phyloP scores from a whole-genome alignment of 2,888 invertebrate genomes.

The Coenonympha glycerion region DNA sequence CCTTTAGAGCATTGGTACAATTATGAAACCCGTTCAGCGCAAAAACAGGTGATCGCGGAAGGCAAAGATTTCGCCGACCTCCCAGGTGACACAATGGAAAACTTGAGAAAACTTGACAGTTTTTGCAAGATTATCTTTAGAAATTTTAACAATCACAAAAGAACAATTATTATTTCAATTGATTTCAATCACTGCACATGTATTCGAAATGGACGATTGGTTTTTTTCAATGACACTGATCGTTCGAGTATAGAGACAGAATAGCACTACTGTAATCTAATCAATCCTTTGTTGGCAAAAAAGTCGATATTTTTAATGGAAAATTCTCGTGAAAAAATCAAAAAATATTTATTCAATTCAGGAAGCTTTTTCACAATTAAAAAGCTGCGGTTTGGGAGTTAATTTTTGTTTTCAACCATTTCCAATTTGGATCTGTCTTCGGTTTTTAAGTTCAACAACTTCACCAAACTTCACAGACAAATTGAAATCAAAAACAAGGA shows the following conservation, averaged over 20 bases:
- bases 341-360: constrained; percentile 40
- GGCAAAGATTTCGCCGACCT: constrained; percentile 33
- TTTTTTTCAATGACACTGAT: constrained; percentile 53
- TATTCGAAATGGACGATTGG: constrained; percentile 55
- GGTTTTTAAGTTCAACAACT: no score
- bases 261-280: constrained; percentile 39
- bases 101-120: constrained; percentile 30
- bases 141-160: constrained; percentile 31
- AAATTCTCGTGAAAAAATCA: constrained; percentile 50
- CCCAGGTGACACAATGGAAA: constrained; percentile 35
- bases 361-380: neutral
- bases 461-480: no score
- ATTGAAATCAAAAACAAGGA: no score
- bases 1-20: constrained; percentile 71
- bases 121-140: constrained; percentile 25
- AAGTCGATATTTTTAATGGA: constrained; percentile 33
- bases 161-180: constrained; percentile 23
- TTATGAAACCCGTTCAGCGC: constrained; percentile 43
- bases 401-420: no score
- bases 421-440: no score
- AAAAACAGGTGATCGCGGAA: constrained; percentile 47
- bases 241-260: constrained; percentile 41
- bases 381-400: neutral
- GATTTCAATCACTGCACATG: constrained; percentile 44
- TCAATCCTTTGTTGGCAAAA: constrained; percentile 39